Conservation (phyloP, 2,113 vertebrate species). For the Vulpes vulpes region DNA sequence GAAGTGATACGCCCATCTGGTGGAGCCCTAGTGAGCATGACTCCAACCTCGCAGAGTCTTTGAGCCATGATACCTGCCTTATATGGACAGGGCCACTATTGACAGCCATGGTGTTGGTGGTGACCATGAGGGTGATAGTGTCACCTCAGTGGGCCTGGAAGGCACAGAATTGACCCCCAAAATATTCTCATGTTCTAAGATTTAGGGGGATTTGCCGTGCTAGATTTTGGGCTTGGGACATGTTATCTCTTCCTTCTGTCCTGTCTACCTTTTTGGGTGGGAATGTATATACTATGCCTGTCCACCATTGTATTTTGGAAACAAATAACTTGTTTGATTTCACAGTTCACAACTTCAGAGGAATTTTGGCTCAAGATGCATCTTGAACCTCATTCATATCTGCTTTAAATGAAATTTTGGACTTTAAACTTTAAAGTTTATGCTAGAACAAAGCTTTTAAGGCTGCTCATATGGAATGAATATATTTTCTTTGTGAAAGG, state of each 20-base stretch:
- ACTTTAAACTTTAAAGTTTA: background rate
- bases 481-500: background rate
- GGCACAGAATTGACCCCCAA: background rate
- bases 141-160: background rate
- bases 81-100: background rate
- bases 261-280: background rate
- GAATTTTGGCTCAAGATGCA: background rate
- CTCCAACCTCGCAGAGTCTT: background rate
- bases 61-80: background rate
- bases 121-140: background rate
- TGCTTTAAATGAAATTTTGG: background rate
- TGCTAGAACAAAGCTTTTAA: background rate
- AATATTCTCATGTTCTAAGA: background rate
- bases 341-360: background rate
- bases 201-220: background rate
- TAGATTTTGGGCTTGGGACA: background rate
- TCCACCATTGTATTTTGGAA: background rate
- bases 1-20: background rate
- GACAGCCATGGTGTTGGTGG: background rate
- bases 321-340: background rate
- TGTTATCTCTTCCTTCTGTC: background rate
- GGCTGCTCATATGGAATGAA: background rate
- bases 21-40: background rate
- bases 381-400: background rate
- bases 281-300: background rate